Base-by-base conservation (phyloP, 2,113 vertebrate species). In the Corythornis cristatus region DNA sequence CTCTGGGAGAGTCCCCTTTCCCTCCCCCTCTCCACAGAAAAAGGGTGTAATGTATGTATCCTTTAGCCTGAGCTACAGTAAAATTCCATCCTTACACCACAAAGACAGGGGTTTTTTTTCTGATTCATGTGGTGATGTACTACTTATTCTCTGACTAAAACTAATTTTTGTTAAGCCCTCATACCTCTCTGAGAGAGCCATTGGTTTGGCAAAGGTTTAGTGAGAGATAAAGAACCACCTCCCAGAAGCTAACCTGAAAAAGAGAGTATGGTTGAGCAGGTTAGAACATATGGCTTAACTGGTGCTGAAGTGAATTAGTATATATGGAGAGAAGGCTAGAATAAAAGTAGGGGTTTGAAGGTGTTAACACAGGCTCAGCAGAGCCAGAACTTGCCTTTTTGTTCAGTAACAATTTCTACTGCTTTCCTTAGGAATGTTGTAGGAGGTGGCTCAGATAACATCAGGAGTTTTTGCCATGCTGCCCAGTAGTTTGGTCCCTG, bases 381-480 rank as follows among this genome's bases (percentile, higher is more conserved):
- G 15, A 86, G 35, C 17, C 80, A 86, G 35, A 18, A 61, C 5
- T 31, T 45, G 12, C 2, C 0, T 3, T 53, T 72, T 72, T 23
- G 28, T 40, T 72, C n/a, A 60, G 13, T 37, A 53, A 6, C 15
- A 40, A 3, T 50, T 93, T 82, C 22, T 31, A 28, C 25, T n/a
- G 26, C 31, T 72, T 2, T 31, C 31, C 58, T 83, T 51, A 35
- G 16, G n/a, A 73, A 25, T 0, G 0, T 0, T 8, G 19, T 4
- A 50, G 48, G 25, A 65, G n/a, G n/a, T 9, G 12, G 25, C 20
- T 83, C 51, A 73, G 68, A 28, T 1, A 43, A 42, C 7, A 29
- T 21, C 37, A 66, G 25, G 19, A 46, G 8, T 35, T 62, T 76
- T 25, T 89, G 25, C 17, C 37, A 7, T 2, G 3, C 45, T 67